Evolutionary conservation across 2,113 vertebrate species (phyloP), one percentile per base, ranked within the genome.

Genomic region (Sclerurus mexicanus): DNA sequence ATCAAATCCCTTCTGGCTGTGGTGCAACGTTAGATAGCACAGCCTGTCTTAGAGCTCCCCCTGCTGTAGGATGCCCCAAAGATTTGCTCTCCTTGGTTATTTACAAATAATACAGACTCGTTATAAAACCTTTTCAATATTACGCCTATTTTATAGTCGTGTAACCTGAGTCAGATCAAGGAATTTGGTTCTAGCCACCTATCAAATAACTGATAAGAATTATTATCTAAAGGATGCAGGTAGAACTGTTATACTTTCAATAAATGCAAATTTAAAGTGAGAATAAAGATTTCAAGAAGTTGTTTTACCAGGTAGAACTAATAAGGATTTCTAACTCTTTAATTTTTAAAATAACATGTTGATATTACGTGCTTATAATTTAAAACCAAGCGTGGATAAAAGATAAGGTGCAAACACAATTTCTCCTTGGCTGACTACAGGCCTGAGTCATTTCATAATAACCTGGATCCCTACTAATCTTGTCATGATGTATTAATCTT

Each of bases 1-100:
- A 14, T 58, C n/a, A 30, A 7, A 9, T 63, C 44, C 13, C 21
- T 9, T 39, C 46, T 21, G 24, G 1, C 23, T 17, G n/a, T 0
- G 7, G 11, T 17, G n/a, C 4, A 0, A 1, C 39, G 63, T 78
- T 53, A n/a, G 55, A 39, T 55, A 33, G 4, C 37, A 78, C 73
- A 58, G 19, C 33, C 90, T 93, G 89, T 83, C 84, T 60, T 95
- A 94, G 94, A 96, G 95, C 97, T 92, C 97, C 97, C 96, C n/a
- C 97, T 98, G 73, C 95, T 95, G 97, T 79, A 63, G 40, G 2
- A 83, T 72, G 22, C 11, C 28, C 13, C 30, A 44, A 1, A 50
- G 62, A 53, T 42, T 85, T 88, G 8, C 69, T 59, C 68, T 46
- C 7, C 14, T 42, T 10, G 20, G 6, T 56, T 31, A 6, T 4